Conservation (phyloP, 2,113 vertebrate genomes). For the Strix aluco region DNA sequence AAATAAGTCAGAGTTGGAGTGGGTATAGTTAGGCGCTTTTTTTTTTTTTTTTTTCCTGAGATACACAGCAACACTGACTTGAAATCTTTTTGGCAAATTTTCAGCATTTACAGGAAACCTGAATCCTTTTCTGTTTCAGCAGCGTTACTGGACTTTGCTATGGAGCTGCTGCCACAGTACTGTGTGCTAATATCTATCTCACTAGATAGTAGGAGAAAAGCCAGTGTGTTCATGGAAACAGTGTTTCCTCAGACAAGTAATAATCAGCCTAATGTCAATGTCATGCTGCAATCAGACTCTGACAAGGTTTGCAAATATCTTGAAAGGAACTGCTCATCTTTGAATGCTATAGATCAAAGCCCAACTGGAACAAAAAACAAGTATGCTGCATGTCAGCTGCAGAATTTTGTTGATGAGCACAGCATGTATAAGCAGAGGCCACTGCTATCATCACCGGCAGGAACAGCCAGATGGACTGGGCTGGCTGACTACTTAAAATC, state of each 20-base stretch:
- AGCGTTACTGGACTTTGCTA: background rate
- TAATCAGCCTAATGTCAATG: conserved; percentile 62
- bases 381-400: conserved; percentile 29
- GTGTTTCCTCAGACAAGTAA: conserved; percentile 57
- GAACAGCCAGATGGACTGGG: background rate
- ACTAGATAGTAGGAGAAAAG: conserved; percentile 42
- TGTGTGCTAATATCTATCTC: background rate
- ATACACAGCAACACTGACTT: background rate
- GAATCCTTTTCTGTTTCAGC: background rate
- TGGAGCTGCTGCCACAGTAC: conserved; percentile 14
- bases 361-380: conserved; percentile 44
- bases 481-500: background rate
- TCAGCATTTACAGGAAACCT: background rate
- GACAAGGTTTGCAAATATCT: conserved; percentile 75
- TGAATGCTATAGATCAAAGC: conserved; percentile 67
- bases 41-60: background rate
- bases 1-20: background rate
- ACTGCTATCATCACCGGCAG: background rate
- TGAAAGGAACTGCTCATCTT: conserved; percentile 67
- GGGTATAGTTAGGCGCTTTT: background rate
- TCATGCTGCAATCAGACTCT: conserved; percentile 67
- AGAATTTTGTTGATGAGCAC: background rate
- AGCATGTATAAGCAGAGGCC: background rate
- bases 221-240: conserved; percentile 38
- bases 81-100: background rate